Evolutionary conservation across 2,797 vertebrate species (phyloP).

Genomic region (Onychomys leucogaster): DNA sequence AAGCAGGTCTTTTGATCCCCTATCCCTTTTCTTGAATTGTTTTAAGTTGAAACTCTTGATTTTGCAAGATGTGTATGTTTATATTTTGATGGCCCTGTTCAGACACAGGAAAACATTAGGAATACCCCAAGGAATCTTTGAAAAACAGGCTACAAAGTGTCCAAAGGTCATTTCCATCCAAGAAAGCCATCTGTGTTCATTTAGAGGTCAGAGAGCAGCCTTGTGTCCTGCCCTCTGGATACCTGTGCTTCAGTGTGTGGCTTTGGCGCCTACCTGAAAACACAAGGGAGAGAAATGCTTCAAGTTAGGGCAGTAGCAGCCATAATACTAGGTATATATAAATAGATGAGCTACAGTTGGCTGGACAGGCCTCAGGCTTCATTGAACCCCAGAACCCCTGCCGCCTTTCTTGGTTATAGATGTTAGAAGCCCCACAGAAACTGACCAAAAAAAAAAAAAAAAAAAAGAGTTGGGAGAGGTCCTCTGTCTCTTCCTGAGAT

Average conservation of each 20-base stretch:
- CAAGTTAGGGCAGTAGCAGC: not conserved
- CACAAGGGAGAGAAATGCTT: not conserved
- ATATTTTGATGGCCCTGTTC: slow-evolving; percentile 32
- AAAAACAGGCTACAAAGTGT: slow-evolving; percentile 14
- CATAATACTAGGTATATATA: not conserved
- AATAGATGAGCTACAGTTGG: not conserved
- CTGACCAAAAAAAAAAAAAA: no score
- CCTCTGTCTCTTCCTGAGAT: not conserved
- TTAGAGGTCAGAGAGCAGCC: not conserved
- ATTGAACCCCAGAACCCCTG: not conserved
- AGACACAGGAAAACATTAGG: not conserved
- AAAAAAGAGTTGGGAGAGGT: not conserved
- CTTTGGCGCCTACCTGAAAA: not conserved
- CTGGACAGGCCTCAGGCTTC: not conserved
- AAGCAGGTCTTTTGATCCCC: not conserved
- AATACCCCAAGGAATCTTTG: slow-evolving; percentile 1
- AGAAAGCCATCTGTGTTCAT: not conserved
- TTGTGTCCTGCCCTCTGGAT: not conserved
- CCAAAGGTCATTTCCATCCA: not conserved
- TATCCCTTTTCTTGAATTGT: not conserved
- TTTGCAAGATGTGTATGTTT: not conserved
- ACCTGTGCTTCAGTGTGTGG: not conserved
- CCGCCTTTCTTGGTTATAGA: not conserved
- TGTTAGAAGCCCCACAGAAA: not conserved
- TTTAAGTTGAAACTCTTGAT: slow-evolving; percentile 33